Evolutionary conservation across 2,888 invertebrate genomes (phyloP).

Genomic region (Hypomecis atomaria): DNA sequence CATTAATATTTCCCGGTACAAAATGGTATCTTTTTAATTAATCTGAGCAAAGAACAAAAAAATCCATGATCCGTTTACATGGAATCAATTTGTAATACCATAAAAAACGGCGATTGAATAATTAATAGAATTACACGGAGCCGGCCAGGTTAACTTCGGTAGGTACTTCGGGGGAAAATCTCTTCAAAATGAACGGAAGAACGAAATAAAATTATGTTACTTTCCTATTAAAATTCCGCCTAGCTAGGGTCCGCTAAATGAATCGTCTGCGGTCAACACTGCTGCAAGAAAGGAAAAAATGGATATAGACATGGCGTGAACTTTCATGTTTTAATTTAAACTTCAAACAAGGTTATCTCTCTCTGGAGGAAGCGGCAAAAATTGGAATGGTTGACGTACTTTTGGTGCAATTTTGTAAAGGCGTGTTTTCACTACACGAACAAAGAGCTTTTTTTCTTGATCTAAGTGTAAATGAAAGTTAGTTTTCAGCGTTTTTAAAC

Average conservation of each 20-base stretch:
- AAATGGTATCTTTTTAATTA: conserved; percentile 2
- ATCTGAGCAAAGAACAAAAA: conserved; percentile 7
- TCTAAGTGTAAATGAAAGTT: too few relatives aligned
- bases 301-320: conserved; percentile 27
- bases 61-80: conserved; percentile 20
- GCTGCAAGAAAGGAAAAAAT: conserved; percentile 40
- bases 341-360: conserved; percentile 44
- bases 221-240: conserved; percentile 28
- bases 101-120: conserved; percentile 42
- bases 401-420: conserved; percentile 29
- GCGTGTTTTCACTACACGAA: too few relatives aligned
- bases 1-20: too few relatives aligned
- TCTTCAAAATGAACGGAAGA: conserved; percentile 26
- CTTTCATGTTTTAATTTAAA: conserved; percentile 47
- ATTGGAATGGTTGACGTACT: conserved; percentile 35
- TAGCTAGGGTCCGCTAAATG: conserved; percentile 34
- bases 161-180: conserved; percentile 17
- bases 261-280: conserved; percentile 36
- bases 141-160: conserved; percentile 37
- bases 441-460: too few relatives aligned
- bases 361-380: conserved; percentile 33
- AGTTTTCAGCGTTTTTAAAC: too few relatives aligned
- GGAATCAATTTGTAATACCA: conserved; percentile 30
- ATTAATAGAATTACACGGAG: conserved; percentile 42
- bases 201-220: conserved; percentile 35